Base-by-base conservation (phyloP, 2,113 vertebrate genomes). In the Cheilinus undulatus region DNA sequence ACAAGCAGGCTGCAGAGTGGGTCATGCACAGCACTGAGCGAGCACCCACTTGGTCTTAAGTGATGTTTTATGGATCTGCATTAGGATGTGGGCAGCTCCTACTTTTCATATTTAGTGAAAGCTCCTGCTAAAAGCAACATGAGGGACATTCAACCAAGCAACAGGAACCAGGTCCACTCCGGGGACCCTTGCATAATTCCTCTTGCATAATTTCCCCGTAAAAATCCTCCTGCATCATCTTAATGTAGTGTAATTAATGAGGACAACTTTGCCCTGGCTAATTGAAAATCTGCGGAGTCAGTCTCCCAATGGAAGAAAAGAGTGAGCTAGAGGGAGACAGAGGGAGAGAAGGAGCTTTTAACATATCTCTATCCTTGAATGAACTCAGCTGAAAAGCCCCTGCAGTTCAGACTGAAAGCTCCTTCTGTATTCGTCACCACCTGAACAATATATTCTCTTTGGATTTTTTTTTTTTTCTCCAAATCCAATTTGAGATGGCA, bases 231-330 rank as follows among this genome's bases (percentile, higher is more conserved):
- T 34, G 72, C 83, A 52, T 80, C 77, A 71, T 90, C 61, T 63
- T 82, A 86, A 86, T 75, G 56, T 48, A 32, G 58, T 42, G 53
- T 87, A 83, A 88, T 86, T 85, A 88, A 86, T 67, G 45, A 82
- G 61, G 80, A 66, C 63, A 80, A 68, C 84, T 82, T 87, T 78
- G 72, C 69, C 63, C 59, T 9, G 23, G 82, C 64, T 86, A 77
- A 87, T 71, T 85, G 80, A 84, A 86, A 88, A 86, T 82, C 54
- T 86, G 80, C 84, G 73, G 71, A 86, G 82, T 85, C 84, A 84
- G 63, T 62, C 65, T 83, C 73, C 68, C 80, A 24, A 9, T 49
- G 82, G 75, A 76, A 69, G 51, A 10, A 12, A 24, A 46, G 19
- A 5, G 20, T 15, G n/a, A 50, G 43, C 19, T 22, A 46, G 32